These are phyloP conservation scores for Apostichopus parvimensis DNA, from an alignment of 35 echinoderm and acorn worm genomes.

Conservation along the genomic window DNA sequence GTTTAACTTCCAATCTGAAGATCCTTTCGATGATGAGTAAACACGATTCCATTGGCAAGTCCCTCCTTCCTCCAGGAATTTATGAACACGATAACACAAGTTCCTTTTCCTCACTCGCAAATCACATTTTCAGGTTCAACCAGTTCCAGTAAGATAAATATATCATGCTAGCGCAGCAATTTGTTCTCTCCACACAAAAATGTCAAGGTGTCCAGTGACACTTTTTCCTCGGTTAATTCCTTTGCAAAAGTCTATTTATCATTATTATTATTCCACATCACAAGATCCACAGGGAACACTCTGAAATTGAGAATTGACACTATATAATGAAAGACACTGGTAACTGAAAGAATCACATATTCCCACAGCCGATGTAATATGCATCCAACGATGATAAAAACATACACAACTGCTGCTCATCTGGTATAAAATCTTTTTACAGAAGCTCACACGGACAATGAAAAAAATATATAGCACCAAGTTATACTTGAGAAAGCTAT, in stretches of 20 bases:
- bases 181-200: background rate
- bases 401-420: too few relatives aligned
- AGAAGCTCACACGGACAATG: too few relatives aligned
- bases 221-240: background rate
- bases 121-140: background rate
- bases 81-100: background rate
- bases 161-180: background rate
- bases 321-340: background rate
- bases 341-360: background rate
- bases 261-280: slow-evolving; percentile 2
- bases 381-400: too few relatives aligned
- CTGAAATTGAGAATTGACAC: slow-evolving; percentile 46
- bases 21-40: background rate
- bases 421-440: too few relatives aligned
- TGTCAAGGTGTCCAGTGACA: background rate
- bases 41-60: background rate
- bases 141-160: background rate
- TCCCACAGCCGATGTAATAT: too few relatives aligned
- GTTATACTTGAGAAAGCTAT: too few relatives aligned
- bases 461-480: too few relatives aligned
- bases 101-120: background rate
- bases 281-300: slow-evolving; percentile 41
- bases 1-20: too few relatives aligned
- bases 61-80: background rate
- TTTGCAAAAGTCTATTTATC: background rate